Evolutionary conservation across 1,140 invertebrate genomes (phyloP).

Genomic region (Nebria ingens): DNA sequence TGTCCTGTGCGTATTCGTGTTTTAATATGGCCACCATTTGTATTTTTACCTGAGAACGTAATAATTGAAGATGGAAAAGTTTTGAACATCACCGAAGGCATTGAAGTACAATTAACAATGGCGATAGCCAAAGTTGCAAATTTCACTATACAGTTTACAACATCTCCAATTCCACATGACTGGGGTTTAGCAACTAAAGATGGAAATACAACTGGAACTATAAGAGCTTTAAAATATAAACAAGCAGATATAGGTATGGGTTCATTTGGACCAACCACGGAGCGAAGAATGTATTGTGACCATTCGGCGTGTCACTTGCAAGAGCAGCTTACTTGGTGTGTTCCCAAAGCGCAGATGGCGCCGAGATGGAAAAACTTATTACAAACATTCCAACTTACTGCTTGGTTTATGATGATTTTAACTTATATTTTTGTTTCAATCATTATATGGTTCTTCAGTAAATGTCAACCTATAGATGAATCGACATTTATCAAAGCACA

Average conservation of each 20-base stretch:
- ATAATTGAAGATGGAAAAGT: not conserved
- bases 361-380: not conserved
- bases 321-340: constrained; percentile 18
- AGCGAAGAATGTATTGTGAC: constrained; percentile 14
- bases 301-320: constrained; percentile 14
- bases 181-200: constrained; percentile 18
- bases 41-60: constrained; percentile 6
- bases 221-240: not conserved
- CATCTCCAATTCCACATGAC: constrained; percentile 4
- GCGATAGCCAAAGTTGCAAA: constrained; percentile 16
- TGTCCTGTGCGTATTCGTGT: constrained; percentile 20
- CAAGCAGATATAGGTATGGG: constrained; percentile 13
- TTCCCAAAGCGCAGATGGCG: constrained; percentile 13
- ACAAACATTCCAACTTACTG: not conserved
- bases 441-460: constrained; percentile 12
- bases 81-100: constrained; percentile 12
- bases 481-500: constrained; percentile 11
- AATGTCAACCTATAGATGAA: constrained; percentile 6
- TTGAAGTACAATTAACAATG: constrained; percentile 21
- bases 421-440: constrained; percentile 13
- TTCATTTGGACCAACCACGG: constrained; percentile 14
- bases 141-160: constrained; percentile 17
- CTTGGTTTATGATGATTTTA: constrained; percentile 12
- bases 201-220: constrained; percentile 17
- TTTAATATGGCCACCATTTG: constrained; percentile 19